Conservation (phyloP, 2,113 vertebrate genomes). For the Sardina pilchardus region DNA sequence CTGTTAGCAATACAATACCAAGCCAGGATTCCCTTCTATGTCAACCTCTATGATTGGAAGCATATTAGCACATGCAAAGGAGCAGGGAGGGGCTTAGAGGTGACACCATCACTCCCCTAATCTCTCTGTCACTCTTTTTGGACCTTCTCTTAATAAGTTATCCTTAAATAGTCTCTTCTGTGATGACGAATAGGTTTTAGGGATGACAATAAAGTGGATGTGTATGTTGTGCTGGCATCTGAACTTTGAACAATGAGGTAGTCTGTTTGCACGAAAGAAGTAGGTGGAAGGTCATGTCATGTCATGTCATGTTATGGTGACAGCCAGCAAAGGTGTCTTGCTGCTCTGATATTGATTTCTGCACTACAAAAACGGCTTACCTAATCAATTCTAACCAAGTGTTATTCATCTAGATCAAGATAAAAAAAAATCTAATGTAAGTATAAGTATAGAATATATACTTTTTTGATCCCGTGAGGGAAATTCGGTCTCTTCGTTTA, state of each 20-base stretch:
- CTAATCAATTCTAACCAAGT: too few species aligned
- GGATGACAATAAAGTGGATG: not conserved
- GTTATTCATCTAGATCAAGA: too few species aligned
- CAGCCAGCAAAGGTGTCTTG: not conserved
- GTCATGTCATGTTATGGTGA: not conserved
- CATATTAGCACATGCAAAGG: not conserved
- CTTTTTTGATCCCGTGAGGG: too few species aligned
- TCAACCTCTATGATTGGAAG: not conserved
- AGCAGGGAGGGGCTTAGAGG: not conserved
- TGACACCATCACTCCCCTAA: not conserved
- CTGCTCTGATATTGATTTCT: not conserved
- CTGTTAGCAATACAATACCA: not conserved
- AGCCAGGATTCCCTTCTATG: not conserved
- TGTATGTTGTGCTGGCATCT: conserved; percentile 14
- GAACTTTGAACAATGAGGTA: conserved; percentile 22
- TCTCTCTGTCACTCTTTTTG: not conserved
- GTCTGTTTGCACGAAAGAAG: not conserved
- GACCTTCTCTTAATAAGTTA: not conserved
- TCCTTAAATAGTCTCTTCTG: not conserved
- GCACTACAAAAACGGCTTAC: not conserved
- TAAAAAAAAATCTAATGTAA: too few species aligned
- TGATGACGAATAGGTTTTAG: not conserved
- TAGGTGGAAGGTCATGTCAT: not conserved
- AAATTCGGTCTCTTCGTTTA: too few species aligned
- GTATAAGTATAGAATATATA: too few species aligned